phyloP scores from a whole-genome alignment of 2,797 vertebrate species.

The Arremon brunneinucha region DNA sequence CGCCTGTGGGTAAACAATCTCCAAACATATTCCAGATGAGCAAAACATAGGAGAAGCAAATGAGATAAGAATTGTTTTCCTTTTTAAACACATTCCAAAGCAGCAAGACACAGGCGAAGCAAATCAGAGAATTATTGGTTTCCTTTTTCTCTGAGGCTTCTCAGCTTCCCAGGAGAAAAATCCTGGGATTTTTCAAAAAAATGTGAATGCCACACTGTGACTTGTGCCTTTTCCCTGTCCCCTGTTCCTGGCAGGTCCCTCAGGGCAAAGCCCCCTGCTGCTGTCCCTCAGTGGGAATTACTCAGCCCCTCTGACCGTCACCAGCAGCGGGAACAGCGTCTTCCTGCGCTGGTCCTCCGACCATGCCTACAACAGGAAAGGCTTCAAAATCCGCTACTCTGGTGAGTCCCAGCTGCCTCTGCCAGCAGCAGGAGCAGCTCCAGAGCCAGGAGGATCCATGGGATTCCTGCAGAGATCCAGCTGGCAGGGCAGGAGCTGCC shows the following conservation, averaged over 20 bases:
- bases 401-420: constrained; percentile 72
- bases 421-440: neutral
- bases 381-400: constrained; percentile 94
- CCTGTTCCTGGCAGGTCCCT: constrained; percentile 78
- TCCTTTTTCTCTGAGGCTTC: too few relatives aligned
- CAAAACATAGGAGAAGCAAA: too few relatives aligned
- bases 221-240: neutral
- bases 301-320: constrained; percentile 89
- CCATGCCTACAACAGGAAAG: constrained; percentile 93
- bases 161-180: too few relatives aligned
- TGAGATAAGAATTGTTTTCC: too few relatives aligned
- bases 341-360: constrained; percentile 98
- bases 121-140: too few relatives aligned
- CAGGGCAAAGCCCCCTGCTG: constrained; percentile 90
- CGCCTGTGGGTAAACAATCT: too few relatives aligned
- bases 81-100: too few relatives aligned
- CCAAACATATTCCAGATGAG: too few relatives aligned
- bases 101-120: too few relatives aligned
- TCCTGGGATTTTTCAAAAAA: too few relatives aligned
- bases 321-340: constrained; percentile 89
- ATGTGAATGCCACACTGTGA: neutral
- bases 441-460: neutral
- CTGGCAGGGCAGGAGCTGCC: neutral
- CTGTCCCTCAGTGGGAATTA: constrained; percentile 96
- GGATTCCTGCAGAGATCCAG: neutral